phyloP scores from a whole-genome alignment of 2,797 vertebrate species.

The Odontamblyopus lacepedii region DNA sequence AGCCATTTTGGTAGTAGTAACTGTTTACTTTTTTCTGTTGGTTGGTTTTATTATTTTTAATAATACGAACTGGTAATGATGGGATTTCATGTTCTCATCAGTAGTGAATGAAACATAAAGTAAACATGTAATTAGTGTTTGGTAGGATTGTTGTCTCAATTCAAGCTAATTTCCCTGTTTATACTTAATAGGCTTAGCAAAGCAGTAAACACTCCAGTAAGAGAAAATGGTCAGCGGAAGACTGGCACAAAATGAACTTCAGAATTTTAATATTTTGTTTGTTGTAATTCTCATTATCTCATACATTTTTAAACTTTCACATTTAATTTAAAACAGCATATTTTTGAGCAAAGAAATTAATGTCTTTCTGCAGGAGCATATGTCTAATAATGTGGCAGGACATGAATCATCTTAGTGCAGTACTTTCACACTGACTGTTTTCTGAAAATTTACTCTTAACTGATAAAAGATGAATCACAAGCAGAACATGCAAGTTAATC shows the following conservation, averaged over 20 bases:
- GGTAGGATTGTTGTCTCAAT: slow-evolving; percentile 16
- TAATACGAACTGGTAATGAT: neutral
- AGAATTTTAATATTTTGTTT: neutral
- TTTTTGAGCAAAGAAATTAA: neutral
- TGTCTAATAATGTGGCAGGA: neutral
- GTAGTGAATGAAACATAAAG: neutral
- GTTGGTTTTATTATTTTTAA: neutral
- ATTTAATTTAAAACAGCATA: neutral
- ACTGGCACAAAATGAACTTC: neutral
- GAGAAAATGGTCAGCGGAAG: slow-evolving; percentile 13
- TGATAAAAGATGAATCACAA: neutral
- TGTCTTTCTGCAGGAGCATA: neutral
- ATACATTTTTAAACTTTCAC: neutral
- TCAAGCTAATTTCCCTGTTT: slow-evolving; percentile 17
- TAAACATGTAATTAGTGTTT: slow-evolving; percentile 30
- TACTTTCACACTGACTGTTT: neutral
- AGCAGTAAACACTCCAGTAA: slow-evolving; percentile 17
- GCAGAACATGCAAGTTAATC: neutral
- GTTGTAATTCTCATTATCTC: too few relatives aligned
- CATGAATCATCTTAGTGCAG: neutral
- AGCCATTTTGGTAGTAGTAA: slow-evolving; percentile 19
- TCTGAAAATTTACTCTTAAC: neutral
- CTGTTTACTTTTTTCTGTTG: slow-evolving; percentile 36
- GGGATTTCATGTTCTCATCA: neutral
- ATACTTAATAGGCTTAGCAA: slow-evolving; percentile 21